Conservation (phyloP, 92 coral and sea anemone genomes). For the Porites rus region DNA sequence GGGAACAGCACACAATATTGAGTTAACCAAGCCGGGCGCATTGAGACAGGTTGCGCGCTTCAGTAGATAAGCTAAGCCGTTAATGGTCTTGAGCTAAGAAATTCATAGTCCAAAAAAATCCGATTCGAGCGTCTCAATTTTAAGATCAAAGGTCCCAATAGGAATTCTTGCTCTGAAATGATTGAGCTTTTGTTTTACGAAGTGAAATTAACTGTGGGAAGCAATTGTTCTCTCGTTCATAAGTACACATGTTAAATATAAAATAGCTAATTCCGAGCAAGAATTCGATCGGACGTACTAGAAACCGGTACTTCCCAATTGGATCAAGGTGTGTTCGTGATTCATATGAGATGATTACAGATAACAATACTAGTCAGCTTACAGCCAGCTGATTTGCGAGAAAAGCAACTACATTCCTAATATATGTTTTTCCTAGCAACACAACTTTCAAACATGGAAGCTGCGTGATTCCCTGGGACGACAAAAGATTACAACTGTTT, state of each 20-base stretch:
- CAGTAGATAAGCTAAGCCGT: conserved; percentile 37
- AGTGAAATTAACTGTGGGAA: neutral
- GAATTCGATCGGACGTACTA: conserved; percentile 21
- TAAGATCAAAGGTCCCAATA: conserved; percentile 21
- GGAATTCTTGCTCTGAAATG: conserved; percentile 19
- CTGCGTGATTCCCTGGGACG: neutral
- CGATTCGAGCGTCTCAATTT: conserved; percentile 26
- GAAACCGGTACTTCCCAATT: conserved; percentile 36
- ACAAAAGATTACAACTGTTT: conserved; percentile 8
- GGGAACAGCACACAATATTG: neutral
- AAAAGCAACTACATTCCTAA: neutral
- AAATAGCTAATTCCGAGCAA: conserved; percentile 10
- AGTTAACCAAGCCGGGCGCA: conserved; percentile 1
- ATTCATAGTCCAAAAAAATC: conserved; percentile 37
- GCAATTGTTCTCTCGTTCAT: neutral
- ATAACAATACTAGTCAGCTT: conserved; percentile 28
- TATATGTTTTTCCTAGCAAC: neutral
- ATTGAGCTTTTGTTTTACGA: neutral
- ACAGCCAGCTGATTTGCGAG: neutral
- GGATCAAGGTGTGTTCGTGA: conserved; percentile 38
- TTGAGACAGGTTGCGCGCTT: neutral
- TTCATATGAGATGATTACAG: conserved; percentile 26
- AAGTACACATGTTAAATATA: neutral
- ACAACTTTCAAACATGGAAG: neutral
- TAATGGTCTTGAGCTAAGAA: conserved; percentile 27